phyloP scores from a whole-genome alignment of 2,797 vertebrate genomes.

The Adelosebastes latens region DNA sequence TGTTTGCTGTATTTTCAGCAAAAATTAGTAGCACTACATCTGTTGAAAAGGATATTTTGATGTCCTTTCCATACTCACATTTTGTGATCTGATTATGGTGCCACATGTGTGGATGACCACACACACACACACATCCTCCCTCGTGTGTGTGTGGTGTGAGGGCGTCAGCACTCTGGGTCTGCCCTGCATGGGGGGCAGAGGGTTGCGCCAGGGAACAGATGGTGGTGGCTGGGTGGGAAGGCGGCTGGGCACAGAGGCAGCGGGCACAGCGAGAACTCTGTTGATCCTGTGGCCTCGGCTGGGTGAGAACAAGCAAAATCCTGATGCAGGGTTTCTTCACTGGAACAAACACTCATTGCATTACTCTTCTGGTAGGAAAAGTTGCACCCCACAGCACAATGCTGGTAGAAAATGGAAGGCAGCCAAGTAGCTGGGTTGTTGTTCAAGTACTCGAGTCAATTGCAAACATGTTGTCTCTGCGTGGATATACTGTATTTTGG shows the following conservation, averaged over 20 bases:
- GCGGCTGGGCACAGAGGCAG: slow-evolving; percentile 57
- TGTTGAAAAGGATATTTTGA: neutral
- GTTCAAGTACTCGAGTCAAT: neutral
- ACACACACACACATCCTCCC: slow-evolving; percentile 28
- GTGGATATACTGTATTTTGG: neutral
- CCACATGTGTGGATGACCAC: slow-evolving; percentile 30
- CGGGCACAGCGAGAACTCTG: slow-evolving; percentile 48
- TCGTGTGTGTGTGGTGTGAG: slow-evolving; percentile 54
- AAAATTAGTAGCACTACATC: neutral
- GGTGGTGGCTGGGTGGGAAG: slow-evolving; percentile 66
- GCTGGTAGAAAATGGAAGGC: slow-evolving; percentile 25
- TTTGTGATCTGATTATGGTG: neutral
- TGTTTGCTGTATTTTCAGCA: neutral
- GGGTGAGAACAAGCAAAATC: slow-evolving; percentile 63
- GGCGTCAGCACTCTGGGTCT: slow-evolving; percentile 71
- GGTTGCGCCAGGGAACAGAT: slow-evolving; percentile 77
- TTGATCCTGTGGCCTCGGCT: slow-evolving; percentile 53
- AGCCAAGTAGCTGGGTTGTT: slow-evolving; percentile 15
- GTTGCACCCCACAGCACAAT: slow-evolving; percentile 60
- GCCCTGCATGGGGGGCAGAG: slow-evolving; percentile 41
- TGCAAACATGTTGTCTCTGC: neutral
- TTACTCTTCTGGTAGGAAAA: slow-evolving; percentile 41
- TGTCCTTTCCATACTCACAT: neutral
- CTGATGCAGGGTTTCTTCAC: slow-evolving; percentile 57
- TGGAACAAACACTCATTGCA: slow-evolving; percentile 42